Evolutionary conservation across 1,140 invertebrate genomes (phyloP).

Genomic region (Sycophila sp.): DNA sequence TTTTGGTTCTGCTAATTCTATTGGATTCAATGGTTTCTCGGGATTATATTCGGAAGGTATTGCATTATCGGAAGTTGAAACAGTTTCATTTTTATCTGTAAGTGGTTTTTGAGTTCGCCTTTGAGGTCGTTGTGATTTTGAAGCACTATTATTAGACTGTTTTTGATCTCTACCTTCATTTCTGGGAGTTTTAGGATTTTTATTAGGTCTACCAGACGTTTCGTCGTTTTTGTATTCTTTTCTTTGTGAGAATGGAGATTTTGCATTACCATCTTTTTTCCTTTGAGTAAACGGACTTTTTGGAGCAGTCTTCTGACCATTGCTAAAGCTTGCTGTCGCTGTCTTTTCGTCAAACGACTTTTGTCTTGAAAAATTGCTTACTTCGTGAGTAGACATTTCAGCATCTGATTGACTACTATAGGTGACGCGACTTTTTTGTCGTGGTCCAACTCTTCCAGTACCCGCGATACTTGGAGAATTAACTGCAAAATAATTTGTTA

Average conservation of each 20-base stretch:
- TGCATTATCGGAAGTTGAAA: conserved; percentile 25
- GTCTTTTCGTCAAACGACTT: conserved; percentile 56
- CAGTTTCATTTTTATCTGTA: not conserved
- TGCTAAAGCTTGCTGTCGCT: conserved; percentile 37
- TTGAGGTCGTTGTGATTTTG: conserved; percentile 39
- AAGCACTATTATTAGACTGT: conserved; percentile 21
- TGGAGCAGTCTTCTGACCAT: conserved; percentile 41
- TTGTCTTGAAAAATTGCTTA: conserved; percentile 42
- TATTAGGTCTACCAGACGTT: conserved; percentile 28
- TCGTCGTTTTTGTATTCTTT: conserved; percentile 46
- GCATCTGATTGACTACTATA: conserved; percentile 60
- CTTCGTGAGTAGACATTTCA: conserved; percentile 44
- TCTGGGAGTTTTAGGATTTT: conserved; percentile 26
- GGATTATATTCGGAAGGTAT: conserved; percentile 37
- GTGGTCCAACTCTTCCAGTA: conserved; percentile 63
- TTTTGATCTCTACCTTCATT: conserved; percentile 29
- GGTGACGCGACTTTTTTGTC: conserved; percentile 59
- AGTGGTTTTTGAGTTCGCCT: conserved; percentile 31
- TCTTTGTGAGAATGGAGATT: conserved; percentile 43
- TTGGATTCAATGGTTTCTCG: conserved; percentile 15
- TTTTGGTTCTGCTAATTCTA: not conserved
- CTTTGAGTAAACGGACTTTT: conserved; percentile 50
- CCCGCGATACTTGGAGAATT: conserved; percentile 60
- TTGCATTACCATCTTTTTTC: conserved; percentile 48
- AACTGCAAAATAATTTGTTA: conserved; percentile 57